Evolutionary conservation across 2,113 vertebrate genomes (phyloP), one percentile per base, ranked within the genome.

Genomic region (Blennius ocellaris): DNA sequence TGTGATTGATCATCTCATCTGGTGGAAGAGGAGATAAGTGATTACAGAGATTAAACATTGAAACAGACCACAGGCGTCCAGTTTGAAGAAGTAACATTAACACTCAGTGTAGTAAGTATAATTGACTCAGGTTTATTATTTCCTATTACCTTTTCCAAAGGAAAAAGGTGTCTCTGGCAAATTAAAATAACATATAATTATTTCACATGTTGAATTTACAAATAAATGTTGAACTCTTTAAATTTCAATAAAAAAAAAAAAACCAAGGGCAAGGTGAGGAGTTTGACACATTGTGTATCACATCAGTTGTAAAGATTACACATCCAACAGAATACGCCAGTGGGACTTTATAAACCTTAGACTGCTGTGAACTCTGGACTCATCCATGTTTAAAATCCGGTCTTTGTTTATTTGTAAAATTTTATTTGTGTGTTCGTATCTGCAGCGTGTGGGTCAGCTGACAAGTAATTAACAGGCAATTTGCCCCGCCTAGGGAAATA

Each of bases 381-480:
- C 8, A 44, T 43, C 51, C 57, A 38, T 38, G 4, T 50, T 64
- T 61, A 77, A 75, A n/a, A 47, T 3, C n/a, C 51, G 38, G n/a
- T 16, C 39, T 83, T 70, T 79, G 66, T 81, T 89, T 86, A 60
- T 83, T 87, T 89, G 53, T 84, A 53, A 77, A 30, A 49, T 52
- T 69, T 49, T 44, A 53, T 75, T 48, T 74, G 76, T 65, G 54
- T 65, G 54, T 59, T 45, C 8, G 43, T 57, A 38, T 38, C 52
- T 52, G 10, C 53, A 57, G 64, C 56, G 68, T 51, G 56, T 54
- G 68, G 60, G 56, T 87, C 60, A 51, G 71, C 74, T 69, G 81
- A 70, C 82, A 85, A 89, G 89, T 90, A 92, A 89, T 92, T 90
- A 90, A 90, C 81, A 86, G 82, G 84, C 81, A 73, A 82, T 88